Percentiles rank a stretch among this genome's conserved stretches.
Evolutionary conservation across 2,888 invertebrate species (phyloP).

Genomic region (Colletes collaris): DNA sequence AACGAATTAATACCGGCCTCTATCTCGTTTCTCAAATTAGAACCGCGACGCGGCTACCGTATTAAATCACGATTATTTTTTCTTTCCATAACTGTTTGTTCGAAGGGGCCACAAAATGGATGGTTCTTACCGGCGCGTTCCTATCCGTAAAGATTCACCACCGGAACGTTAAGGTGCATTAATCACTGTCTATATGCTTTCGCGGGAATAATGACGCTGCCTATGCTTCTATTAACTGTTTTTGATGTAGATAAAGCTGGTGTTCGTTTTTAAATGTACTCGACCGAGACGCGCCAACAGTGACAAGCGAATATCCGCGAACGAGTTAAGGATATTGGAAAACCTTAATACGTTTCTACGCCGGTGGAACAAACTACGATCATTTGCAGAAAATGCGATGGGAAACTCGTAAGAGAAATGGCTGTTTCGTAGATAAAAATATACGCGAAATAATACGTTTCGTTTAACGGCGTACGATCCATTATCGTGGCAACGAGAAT

Average conservation of each 20-base stretch:
- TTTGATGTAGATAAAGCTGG: conserved; percentile 2
- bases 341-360: no score
- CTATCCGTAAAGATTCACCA: neutral
- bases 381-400: no score
- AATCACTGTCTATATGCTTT: conserved; percentile 16
- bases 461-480: no score
- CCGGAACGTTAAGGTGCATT: conserved; percentile 10
- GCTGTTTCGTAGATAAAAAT: no score
- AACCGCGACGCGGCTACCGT: neutral
- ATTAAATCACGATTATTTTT: conserved; percentile 19
- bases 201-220: conserved; percentile 8
- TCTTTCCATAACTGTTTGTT: neutral
- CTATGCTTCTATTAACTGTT: conserved; percentile 13
- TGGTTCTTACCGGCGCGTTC: neutral
- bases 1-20: conserved; percentile 16
- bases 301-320: no score
- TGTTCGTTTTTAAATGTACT: no score
- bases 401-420: no score
- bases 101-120: neutral
- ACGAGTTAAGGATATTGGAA: no score
- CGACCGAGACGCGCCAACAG: no score
- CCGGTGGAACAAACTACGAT: no score
- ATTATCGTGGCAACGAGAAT: neutral
- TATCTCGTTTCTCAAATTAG: conserved; percentile 25
- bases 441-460: no score